Evolutionary conservation across 2,888 invertebrate species (phyloP).

Genomic region (Lepidonotus clava): DNA sequence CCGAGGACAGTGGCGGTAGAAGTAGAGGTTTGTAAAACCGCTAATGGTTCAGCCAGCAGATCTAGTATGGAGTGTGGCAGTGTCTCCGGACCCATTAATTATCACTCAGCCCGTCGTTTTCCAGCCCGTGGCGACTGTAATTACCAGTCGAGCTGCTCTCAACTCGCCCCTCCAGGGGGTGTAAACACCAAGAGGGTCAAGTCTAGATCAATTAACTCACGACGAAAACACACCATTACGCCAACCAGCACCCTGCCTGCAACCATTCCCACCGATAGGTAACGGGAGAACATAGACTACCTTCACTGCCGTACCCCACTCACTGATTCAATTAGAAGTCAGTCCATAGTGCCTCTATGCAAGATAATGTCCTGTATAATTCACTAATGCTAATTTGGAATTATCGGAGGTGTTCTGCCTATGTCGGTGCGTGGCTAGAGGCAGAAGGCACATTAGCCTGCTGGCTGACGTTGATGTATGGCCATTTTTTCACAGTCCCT

Average conservation of each 20-base stretch:
- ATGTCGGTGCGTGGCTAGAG: not conserved
- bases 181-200: conserved; percentile 23
- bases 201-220: not conserved
- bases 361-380: not conserved
- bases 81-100: not conserved
- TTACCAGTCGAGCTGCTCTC: not conserved
- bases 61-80: not conserved
- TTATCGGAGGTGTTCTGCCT: not conserved
- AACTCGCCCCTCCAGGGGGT: not conserved
- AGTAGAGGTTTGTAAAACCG: too few species aligned
- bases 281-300: not conserved
- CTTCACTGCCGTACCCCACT: not conserved
- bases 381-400: not conserved
- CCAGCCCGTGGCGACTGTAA: not conserved
- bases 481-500: not conserved
- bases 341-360: not conserved
- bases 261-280: not conserved
- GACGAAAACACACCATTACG: not conserved
- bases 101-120: not conserved
- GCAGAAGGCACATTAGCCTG: not conserved
- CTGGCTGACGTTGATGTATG: not conserved
- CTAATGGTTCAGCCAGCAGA: not conserved
- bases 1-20: not conserved
- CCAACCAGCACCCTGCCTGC: not conserved
- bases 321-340: not conserved